phyloP scores from a whole-genome alignment of 2,797 vertebrate genomes.

The Hypotaenidia philippensis region DNA sequence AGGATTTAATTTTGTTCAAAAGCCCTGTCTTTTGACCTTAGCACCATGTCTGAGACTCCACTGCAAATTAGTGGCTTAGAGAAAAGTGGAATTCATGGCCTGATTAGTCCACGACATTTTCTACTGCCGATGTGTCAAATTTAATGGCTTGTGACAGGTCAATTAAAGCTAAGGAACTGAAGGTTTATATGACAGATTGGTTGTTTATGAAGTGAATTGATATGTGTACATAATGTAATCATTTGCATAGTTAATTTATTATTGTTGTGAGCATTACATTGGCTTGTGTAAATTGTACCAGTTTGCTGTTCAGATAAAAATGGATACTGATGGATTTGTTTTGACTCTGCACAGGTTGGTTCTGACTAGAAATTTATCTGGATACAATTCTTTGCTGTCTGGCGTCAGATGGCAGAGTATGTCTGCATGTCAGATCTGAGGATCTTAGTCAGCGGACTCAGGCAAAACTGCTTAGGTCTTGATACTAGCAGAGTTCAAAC shows the following conservation, averaged over 20 bases:
- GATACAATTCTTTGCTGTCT: neutral
- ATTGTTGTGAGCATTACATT: slow-evolving; percentile 17
- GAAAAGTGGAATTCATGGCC: neutral
- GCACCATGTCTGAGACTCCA: neutral
- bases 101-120: neutral
- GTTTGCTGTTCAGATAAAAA: slow-evolving; percentile 41
- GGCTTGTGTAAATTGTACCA: slow-evolving; percentile 28
- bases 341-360: neutral
- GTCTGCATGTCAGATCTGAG: neutral
- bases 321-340: slow-evolving; percentile 32
- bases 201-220: slow-evolving; percentile 40
- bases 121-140: neutral
- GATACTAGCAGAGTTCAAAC: neutral
- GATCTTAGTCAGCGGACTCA: neutral
- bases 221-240: slow-evolving; percentile 33
- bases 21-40: neutral
- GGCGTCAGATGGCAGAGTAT: neutral
- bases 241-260: slow-evolving; percentile 51
- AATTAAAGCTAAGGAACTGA: slow-evolving; percentile 10
- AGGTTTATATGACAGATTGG: slow-evolving; percentile 1
- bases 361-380: neutral
- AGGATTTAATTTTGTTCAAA: neutral
- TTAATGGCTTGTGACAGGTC: slow-evolving; percentile 38
- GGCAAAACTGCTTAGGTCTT: neutral
- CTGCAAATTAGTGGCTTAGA: neutral